Base-by-base conservation (phyloP, 2,888 invertebrate species). In the Drosophila robusta region DNA sequence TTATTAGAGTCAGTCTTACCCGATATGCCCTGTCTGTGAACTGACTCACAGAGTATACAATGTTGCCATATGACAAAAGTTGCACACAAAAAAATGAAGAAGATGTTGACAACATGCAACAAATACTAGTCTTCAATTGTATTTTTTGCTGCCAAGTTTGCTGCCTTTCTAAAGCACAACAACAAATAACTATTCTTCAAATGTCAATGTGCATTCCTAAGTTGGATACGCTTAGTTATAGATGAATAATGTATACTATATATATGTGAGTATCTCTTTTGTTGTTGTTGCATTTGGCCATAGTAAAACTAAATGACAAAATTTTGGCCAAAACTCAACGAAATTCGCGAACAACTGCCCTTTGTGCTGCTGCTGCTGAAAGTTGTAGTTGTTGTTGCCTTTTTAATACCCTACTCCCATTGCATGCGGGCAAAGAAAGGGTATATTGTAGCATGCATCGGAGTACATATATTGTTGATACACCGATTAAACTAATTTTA, bases 161-260 rank as follows among this genome's bases (percentile, higher is more conserved):
- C 44, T 64, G 85, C 82, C 86, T 82, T 83, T 83, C 82, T 79
- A 79, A 81, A 84, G 68, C 50, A 69, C 45, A 51, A 36, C 41
- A 29, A 51, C 34, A 44, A 51, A 52, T 49, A 54, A 47, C 72
- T 60, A 73, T 70, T 75, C 68, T 73, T 66, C 74, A 85, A 83
- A 85, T 85, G 87, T 85, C 84, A 85, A 61, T 81, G 70, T 66
- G 68, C 75, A 74, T 71, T 72, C 77, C 61, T 54, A 54, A 51
- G 61, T 65, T 58, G 36, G 44, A 11, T 49, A 41, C 45, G 56
- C n/a, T 46, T 51, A 24, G 45, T 46, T 51, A 51, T 26, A 45
- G 38, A 14, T 39, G 47, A 22, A 47, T 14, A 11, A 56, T 16
- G 32, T 63, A 34, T 36, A 34, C 34, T 12, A 45, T 42, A 22